Conservation (phyloP, 2,888 invertebrate genomes). For the Sinodicranocentrus sp. region DNA sequence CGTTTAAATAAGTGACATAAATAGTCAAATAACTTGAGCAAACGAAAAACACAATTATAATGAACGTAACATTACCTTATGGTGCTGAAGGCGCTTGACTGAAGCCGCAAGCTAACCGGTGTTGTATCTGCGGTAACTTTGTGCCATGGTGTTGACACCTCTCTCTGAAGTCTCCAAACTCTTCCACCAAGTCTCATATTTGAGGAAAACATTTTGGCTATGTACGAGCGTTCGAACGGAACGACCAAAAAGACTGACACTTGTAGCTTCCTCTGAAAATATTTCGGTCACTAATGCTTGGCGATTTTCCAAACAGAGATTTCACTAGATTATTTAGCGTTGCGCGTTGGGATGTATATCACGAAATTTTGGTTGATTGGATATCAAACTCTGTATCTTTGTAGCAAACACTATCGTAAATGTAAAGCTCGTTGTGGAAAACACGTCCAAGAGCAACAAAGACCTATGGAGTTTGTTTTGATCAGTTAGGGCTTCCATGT, state of each 20-base stretch:
- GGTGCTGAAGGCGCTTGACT: too few relatives aligned
- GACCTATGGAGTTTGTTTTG: background rate
- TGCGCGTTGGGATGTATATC: background rate
- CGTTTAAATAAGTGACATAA: too few relatives aligned
- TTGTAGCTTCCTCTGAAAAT: background rate
- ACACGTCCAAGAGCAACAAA: background rate
- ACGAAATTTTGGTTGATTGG: background rate
- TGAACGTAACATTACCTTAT: too few relatives aligned
- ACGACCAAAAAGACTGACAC: background rate
- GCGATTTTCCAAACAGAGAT: background rate
- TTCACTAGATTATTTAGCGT: background rate
- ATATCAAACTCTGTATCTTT: too few relatives aligned
- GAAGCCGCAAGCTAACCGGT: too few relatives aligned
- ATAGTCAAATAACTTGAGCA: too few relatives aligned
- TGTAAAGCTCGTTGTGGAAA: background rate
- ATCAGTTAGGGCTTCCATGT: background rate
- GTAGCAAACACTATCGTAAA: background rate
- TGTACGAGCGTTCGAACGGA: background rate
- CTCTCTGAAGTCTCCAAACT: slow-evolving; percentile 51
- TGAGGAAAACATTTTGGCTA: slow-evolving; percentile 30
- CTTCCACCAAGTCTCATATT: slow-evolving; percentile 43
- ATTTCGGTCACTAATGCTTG: background rate
- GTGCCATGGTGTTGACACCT: background rate
- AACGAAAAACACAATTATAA: too few relatives aligned
- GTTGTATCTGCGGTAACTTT: background rate